Conservation (phyloP, 2,113 vertebrate species). For the Copsychus sechellarum region DNA sequence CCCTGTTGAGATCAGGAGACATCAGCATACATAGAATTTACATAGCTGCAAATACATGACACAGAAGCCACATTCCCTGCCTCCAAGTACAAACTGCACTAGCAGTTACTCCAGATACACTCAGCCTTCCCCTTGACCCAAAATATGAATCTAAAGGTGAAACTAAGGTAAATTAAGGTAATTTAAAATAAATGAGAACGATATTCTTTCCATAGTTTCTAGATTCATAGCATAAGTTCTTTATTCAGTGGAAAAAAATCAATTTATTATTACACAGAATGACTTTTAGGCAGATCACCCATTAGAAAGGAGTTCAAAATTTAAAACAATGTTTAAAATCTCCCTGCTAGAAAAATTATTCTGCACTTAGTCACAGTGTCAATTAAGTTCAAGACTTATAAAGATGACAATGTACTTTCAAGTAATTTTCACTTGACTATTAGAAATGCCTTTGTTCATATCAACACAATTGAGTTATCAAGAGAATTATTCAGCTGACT, state of each 20-base stretch:
- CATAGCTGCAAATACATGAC: not conserved
- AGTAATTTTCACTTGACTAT: not conserved
- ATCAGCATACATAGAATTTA: not conserved
- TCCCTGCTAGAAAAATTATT: not conserved
- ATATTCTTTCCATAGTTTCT: not conserved
- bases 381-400: not conserved
- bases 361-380: not conserved
- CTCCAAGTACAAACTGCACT: not conserved
- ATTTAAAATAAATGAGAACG: not conserved
- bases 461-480: not conserved
- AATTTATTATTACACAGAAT: not conserved
- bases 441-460: not conserved
- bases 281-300: not conserved
- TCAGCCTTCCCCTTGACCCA: not conserved
- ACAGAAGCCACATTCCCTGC: not conserved
- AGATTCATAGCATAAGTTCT: not conserved
- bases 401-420: not conserved
- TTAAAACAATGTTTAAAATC: not conserved
- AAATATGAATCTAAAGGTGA: not conserved
- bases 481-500: not conserved
- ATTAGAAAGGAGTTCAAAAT: not conserved
- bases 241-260: not conserved
- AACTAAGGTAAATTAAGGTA: not conserved
- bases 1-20: not conserved
- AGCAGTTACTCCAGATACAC: not conserved